phyloP scores from a whole-genome alignment of 2,797 vertebrate species.

The Lepilemur septentrionalis region DNA sequence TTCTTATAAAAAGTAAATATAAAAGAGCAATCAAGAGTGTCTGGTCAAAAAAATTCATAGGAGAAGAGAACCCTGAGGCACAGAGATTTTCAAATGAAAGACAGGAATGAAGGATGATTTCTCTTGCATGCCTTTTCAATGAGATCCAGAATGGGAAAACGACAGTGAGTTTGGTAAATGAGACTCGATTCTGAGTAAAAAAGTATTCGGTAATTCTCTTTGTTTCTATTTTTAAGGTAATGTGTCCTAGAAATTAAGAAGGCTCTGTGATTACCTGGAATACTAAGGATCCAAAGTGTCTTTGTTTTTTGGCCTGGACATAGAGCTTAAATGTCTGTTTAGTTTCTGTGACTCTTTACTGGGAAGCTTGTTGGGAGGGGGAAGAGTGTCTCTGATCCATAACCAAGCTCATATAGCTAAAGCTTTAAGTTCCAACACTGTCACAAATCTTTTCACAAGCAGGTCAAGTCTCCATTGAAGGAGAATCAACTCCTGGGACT shows the following conservation, averaged over 20 bases:
- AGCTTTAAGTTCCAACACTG: not conserved
- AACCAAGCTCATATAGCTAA: not conserved
- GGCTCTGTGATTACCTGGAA: slow-evolving; percentile 23
- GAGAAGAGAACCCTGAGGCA: not conserved
- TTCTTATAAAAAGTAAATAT: slow-evolving; percentile 56
- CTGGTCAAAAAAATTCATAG: not conserved
- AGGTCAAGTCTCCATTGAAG: not conserved
- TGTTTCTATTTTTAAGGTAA: slow-evolving; percentile 50
- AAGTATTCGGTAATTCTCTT: slow-evolving; percentile 38
- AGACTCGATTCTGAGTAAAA: slow-evolving; percentile 57
- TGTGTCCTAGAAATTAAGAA: slow-evolving; percentile 47
- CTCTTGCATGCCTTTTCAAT: not conserved
- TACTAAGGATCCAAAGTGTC: not conserved
- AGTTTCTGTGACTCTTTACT: not conserved
- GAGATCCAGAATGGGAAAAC: slow-evolving; percentile 54
- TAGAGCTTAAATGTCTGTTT: not conserved
- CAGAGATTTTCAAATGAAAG: slow-evolving; percentile 27
- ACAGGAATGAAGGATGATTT: slow-evolving; percentile 7
- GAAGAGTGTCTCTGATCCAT: not conserved
- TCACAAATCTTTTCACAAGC: not conserved
- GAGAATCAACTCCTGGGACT: not conserved
- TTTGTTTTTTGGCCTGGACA: not conserved
- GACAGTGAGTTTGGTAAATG: slow-evolving; percentile 46
- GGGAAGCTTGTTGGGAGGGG: not conserved
- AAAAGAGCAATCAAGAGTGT: slow-evolving; percentile 24